Conservation (phyloP, 2,888 invertebrate species). For the Leucophora obtusa region DNA sequence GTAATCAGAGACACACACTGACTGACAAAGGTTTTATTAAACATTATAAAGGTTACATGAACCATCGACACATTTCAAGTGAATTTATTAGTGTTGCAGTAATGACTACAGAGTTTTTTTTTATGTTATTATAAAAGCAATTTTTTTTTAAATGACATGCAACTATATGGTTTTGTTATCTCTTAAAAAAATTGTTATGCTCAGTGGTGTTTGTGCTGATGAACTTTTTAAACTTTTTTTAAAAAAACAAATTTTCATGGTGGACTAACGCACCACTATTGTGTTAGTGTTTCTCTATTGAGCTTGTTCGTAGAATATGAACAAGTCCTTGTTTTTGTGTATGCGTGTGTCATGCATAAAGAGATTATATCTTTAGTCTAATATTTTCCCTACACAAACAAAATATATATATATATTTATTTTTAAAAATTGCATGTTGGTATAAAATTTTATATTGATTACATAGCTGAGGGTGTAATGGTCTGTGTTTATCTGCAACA, state of each 20-base stretch:
- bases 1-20: too few species aligned
- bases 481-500: constrained; percentile 27
- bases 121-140: not conserved
- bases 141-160: constrained; percentile 23
- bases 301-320: not conserved
- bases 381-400: constrained; percentile 37
- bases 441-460: constrained; percentile 39
- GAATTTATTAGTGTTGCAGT: constrained; percentile 16
- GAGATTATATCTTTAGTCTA: constrained; percentile 36
- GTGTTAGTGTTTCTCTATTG: not conserved
- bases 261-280: not conserved
- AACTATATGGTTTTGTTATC: constrained; percentile 17
- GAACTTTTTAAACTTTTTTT: not conserved
- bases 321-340: constrained; percentile 1
- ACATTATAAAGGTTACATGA: constrained; percentile 29
- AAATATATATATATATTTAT: constrained; percentile 28
- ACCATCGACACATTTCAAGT: constrained; percentile 32
- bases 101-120: constrained; percentile 12
- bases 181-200: constrained; percentile 14
- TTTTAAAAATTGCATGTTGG: constrained; percentile 21
- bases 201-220: not conserved
- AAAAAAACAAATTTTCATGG: not conserved
- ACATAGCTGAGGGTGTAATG: not conserved
- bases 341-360: not conserved
- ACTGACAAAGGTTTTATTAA: not conserved